Base-by-base conservation (phyloP, 2,797 vertebrate species). In the Acipenser oxyrinchus region DNA sequence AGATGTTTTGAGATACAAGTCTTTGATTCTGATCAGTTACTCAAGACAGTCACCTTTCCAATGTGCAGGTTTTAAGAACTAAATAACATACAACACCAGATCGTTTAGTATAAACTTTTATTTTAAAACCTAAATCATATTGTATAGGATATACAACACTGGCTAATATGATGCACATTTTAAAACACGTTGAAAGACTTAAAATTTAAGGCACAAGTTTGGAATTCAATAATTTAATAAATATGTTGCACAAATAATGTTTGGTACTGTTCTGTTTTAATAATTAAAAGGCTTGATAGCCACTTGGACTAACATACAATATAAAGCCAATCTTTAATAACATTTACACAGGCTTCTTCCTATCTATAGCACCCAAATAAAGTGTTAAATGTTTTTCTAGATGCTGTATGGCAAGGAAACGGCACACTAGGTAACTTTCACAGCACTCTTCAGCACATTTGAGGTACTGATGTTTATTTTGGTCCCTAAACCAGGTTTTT, bases 181-280 rank as follows among this genome's bases (percentile, higher is more conserved):
- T 49, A 49, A 67, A 10, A 9, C 23, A 10, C 18, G 18, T 49
- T 49, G 63, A 15, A 68, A 48, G 37, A 5, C 37, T 37, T 18
- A 18, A 77, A 64, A 23, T 69, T 57, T 72, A 84, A 88, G 75
- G 80, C 80, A 86, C 80, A 80, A 72, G 70, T 72, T 79, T 73
- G 70, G 70, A 66, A 80, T 71, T 80, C 66, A 1, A 23, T 37
- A 37, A 4, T 37, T 37, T 5, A 88, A 88, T 88, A 90, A 89
- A 88, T 87, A 85, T 0, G 7, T 68, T 72, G 77, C 61, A 37
- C 37, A 5, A 37, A 37, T 37, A 37, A 37, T 62, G 63, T 48
- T 70, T 63, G 8, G 48, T 37, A 74, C 8, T 7, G 0, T 53
- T 50, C 70, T 61, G 2, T 37, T 60, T 69, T 60, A 37, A 37